Conservation (phyloP, 2,797 vertebrate species). For the Denticeps clupeoides region DNA sequence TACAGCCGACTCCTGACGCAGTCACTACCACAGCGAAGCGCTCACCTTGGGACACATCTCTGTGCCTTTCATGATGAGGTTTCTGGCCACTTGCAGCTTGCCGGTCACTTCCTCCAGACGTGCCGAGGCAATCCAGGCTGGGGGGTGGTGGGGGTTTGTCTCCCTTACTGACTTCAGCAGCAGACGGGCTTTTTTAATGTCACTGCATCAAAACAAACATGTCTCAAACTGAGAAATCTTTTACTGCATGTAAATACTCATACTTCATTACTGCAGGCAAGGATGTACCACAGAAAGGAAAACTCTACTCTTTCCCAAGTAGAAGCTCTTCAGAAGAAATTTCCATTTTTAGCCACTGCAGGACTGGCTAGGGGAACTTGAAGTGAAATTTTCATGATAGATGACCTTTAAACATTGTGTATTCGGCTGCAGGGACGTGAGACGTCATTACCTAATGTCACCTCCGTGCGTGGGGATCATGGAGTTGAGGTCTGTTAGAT, state of each 20-base stretch:
- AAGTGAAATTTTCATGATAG: too few relatives aligned
- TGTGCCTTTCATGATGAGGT: slow-evolving; percentile 97
- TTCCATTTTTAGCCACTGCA: too few relatives aligned
- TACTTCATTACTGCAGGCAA: too few relatives aligned
- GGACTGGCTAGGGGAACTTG: not conserved
- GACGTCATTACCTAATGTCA: slow-evolving; percentile 82
- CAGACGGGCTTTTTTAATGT: slow-evolving; percentile 95
- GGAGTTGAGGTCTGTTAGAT: slow-evolving; percentile 93
- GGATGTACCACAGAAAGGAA: not conserved
- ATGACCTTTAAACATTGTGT: not conserved
- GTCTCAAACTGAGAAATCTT: too few relatives aligned
- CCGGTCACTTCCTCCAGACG: slow-evolving; percentile 94
- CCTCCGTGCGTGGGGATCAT: slow-evolving; percentile 98
- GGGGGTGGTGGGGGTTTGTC: slow-evolving; percentile 94
- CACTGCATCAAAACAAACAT: slow-evolving; percentile 54
- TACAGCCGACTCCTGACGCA: too few relatives aligned
- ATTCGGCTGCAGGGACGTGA: not conserved
- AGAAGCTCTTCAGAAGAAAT: too few relatives aligned
- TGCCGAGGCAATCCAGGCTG: slow-evolving; percentile 96
- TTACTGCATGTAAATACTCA: too few relatives aligned
- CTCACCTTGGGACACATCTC: slow-evolving; percentile 98
- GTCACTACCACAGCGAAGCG: slow-evolving; percentile 1
- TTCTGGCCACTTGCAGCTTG: slow-evolving; percentile 90
- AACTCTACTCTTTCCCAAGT: too few relatives aligned
- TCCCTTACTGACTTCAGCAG: slow-evolving; percentile 93